Percentiles rank a stretch among this genome's conserved stretches.
Evolutionary conservation across 1,140 invertebrate genomes (phyloP).

Genomic region (silkworm (Bombyx mori)): DNA sequence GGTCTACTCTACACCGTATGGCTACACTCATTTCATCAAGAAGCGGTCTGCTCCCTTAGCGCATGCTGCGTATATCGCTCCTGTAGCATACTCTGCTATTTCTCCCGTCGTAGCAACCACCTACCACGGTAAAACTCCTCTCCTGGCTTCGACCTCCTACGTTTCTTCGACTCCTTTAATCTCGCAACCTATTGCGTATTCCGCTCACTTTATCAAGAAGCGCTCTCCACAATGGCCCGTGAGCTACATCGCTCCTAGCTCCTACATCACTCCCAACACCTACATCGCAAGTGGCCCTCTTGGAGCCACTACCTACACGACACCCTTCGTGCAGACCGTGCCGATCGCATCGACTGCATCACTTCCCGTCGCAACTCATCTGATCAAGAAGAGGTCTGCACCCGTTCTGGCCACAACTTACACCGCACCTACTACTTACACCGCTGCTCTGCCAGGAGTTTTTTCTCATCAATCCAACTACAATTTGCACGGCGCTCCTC

Average conservation of each 20-base stretch:
- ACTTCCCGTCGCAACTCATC: slow-evolving; percentile 25
- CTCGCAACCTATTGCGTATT: no score
- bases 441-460: slow-evolving; percentile 7
- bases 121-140: slow-evolving; percentile 25
- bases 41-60: slow-evolving; percentile 30
- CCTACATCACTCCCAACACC: slow-evolving; percentile 16
- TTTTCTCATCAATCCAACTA: background rate
- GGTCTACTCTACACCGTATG: slow-evolving; percentile 27
- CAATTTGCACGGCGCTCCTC: background rate
- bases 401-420: slow-evolving; percentile 16
- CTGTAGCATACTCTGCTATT: slow-evolving; percentile 31
- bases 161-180: no score
- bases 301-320: slow-evolving; percentile 25
- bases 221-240: no score
- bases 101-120: slow-evolving; percentile 41
- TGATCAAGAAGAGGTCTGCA: slow-evolving; percentile 29
- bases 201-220: no score
- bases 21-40: slow-evolving; percentile 46
- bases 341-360: slow-evolving; percentile 27
- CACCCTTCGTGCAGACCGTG: slow-evolving; percentile 26
- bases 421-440: slow-evolving; percentile 24
- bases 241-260: no score
- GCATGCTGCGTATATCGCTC: slow-evolving; percentile 22
- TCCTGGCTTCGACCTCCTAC: no score
- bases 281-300: slow-evolving; percentile 8